These are phyloP conservation scores for Barnardius zonarius DNA, from an alignment of 2,113 vertebrate genomes.

Conservation along the genomic window DNA sequence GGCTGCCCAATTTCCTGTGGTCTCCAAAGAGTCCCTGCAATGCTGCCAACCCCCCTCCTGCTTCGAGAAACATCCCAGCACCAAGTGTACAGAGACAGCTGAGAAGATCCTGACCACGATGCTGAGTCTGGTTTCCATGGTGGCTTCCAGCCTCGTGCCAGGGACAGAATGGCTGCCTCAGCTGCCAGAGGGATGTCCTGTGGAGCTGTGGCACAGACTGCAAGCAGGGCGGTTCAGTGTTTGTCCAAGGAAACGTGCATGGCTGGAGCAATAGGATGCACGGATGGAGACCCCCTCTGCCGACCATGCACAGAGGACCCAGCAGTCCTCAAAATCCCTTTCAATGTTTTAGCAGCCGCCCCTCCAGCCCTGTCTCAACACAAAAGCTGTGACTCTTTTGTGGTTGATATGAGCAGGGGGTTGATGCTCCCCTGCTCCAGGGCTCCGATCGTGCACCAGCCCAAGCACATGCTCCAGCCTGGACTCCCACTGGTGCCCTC, in stretches of 20 bases:
- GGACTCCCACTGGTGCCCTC: neutral
- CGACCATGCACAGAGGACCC: accelerated
- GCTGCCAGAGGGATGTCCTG: accelerated
- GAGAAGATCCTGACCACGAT: neutral
- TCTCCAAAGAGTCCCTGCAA: neutral
- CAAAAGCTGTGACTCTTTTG: neutral
- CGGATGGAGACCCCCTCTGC: accelerated
- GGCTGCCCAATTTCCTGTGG: accelerated
- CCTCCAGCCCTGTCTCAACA: neutral
- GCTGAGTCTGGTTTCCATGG: accelerated
- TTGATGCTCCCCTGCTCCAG: neutral
- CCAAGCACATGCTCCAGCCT: neutral
- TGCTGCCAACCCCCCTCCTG: neutral
- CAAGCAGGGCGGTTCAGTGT: accelerated
- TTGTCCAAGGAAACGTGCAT: neutral
- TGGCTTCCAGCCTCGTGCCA: neutral
- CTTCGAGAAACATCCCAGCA: neutral
- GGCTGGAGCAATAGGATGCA: neutral
- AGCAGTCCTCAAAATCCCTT: neutral
- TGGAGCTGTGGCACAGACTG: accelerated
- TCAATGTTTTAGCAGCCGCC: neutral
- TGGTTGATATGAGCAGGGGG: neutral
- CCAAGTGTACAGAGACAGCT: accelerated
- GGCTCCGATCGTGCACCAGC: neutral
- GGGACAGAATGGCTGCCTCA: neutral